These are phyloP conservation scores for Stichopus horrens DNA, from an alignment of 53 echinoderm and acorn worm genomes.

Conservation along the genomic window DNA sequence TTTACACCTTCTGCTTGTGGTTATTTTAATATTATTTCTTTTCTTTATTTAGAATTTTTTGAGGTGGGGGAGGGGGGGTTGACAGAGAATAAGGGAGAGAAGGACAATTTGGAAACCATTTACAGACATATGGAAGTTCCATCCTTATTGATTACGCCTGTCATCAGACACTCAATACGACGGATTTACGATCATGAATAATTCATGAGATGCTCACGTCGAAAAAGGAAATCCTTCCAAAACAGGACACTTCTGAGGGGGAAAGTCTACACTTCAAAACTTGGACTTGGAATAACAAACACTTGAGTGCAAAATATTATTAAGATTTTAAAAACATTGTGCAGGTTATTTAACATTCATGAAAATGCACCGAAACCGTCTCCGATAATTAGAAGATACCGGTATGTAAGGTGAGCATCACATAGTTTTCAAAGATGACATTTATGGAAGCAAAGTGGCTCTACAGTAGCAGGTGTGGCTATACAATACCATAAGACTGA, in stretches of 20 bases:
- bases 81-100: background rate
- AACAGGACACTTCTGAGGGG: background rate
- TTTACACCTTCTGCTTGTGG: background rate
- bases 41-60: background rate
- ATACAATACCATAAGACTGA: no score
- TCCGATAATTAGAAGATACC: no score
- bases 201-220: constrained; percentile 15
- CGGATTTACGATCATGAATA: constrained; percentile 1
- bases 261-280: background rate
- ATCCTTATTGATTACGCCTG: constrained; percentile 2
- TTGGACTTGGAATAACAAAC: background rate
- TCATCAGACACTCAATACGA: background rate
- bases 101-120: constrained; percentile 3
- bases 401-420: no score
- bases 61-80: no score
- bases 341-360: no score
- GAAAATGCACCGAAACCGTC: no score
- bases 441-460: no score
- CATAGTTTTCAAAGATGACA: no score
- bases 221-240: background rate
- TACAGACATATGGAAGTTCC: background rate
- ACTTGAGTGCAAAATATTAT: no score
- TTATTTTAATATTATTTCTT: background rate
- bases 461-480: no score
- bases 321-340: no score